Evolutionary conservation across 2,113 vertebrate species (phyloP), one percentile per base, ranked within the genome.

Genomic region (Elaphurus davidianus): DNA sequence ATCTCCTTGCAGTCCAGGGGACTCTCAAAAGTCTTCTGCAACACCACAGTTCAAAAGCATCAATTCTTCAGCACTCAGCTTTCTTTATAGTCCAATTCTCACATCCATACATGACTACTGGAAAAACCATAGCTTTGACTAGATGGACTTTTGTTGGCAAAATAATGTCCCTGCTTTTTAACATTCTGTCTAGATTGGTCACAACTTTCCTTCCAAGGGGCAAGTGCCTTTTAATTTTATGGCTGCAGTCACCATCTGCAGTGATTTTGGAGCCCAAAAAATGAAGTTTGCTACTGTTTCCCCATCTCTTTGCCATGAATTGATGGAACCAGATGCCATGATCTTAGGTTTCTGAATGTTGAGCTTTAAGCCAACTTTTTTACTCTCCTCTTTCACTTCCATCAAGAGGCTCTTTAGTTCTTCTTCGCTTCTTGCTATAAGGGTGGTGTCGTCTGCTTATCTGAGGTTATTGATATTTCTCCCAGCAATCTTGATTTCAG

Each of bases 381-480:
- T 33, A 36, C 64, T 67, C 16, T 10, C 33, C 64, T 67, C 64
- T 67, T 67, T 67, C 64, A 67, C 33, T 21, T 36, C 36, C 33
- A 10, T 11, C 33, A 21, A 21, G 64, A 67, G 64, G 17, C 2
- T 67, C 4, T 36, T 67, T 2, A 21, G 64, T 21, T 67, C 8
- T 33, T 64, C 62, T 67, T 21, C 0, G 0, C 33, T 67, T 67
- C 36, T 16, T 67, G 17, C 33, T 0, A 0, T 36, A 36, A 67
- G 17, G 17, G 9, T 36, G 33, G 8, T 10, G 8, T 67, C 64
- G 21, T 67, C 17, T 67, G 64, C 17, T 10, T 67, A 67, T 36
- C 64, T 36, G 33, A 36, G 64, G 33, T 36, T 21, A 67, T 2
- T 36, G 33, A 21, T 67, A 36, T 67, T 67, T 67, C 33, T 36